These are phyloP conservation scores for Struthio camelus DNA, from an alignment of 2,113 vertebrate genomes.

Conservation along the genomic window DNA sequence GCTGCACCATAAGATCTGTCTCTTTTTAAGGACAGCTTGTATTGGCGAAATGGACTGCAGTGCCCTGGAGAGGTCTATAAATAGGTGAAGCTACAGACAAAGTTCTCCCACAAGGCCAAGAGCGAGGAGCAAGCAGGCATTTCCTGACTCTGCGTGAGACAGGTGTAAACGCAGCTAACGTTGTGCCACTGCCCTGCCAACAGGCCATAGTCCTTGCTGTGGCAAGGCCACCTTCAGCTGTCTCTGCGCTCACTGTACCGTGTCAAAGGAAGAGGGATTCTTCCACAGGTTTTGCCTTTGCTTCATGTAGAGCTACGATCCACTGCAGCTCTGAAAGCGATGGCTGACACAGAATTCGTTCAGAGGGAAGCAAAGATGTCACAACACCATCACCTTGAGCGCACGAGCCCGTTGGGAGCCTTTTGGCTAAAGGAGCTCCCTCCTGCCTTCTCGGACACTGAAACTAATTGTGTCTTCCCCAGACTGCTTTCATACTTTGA, in stretches of 20 bases:
- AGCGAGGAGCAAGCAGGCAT: neutral
- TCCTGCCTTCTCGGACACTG: no score
- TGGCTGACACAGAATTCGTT: fast-evolving
- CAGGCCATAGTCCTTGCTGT: neutral
- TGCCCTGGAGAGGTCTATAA: neutral
- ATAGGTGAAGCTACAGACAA: neutral
- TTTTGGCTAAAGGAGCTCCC: neutral
- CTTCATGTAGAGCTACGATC: fast-evolving
- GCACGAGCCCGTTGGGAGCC: fast-evolving
- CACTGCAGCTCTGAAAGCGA: fast-evolving
- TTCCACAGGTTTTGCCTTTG: neutral
- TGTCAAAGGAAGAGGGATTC: neutral
- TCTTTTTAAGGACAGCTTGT: neutral
- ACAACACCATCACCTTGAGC: fast-evolving
- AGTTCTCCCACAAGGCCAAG: neutral
- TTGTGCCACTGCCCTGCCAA: fast-evolving
- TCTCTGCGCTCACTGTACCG: fast-evolving
- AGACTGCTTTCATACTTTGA: fast-evolving
- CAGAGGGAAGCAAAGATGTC: neutral
- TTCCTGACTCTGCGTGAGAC: neutral
- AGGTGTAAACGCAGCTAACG: neutral
- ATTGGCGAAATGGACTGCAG: fast-evolving
- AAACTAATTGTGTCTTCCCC: no score
- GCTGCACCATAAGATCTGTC: neutral
- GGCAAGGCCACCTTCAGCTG: neutral